These are phyloP conservation scores for Erinaceus europaeus DNA, from an alignment of 2,113 vertebrate species.

Conservation along the genomic window DNA sequence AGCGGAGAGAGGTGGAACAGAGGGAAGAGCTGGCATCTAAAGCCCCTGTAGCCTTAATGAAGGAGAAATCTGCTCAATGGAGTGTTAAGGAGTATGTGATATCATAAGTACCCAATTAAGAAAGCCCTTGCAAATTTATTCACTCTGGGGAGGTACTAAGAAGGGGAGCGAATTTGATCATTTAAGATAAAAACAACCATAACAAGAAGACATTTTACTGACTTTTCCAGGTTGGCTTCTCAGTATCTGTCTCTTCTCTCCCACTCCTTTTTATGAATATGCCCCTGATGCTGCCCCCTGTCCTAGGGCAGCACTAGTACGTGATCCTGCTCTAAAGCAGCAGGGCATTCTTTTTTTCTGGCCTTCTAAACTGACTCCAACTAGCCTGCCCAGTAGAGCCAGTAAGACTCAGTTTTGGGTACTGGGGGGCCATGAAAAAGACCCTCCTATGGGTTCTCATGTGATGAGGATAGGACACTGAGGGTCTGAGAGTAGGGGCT, in stretches of 20 bases:
- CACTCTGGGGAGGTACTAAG: slow-evolving; percentile 36
- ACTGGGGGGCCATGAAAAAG: neutral
- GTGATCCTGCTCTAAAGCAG: too few relatives aligned
- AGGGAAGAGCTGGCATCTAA: slow-evolving; percentile 7
- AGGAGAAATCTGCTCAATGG: slow-evolving; percentile 6
- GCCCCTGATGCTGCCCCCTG: neutral
- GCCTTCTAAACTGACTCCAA: neutral
- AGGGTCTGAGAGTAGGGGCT: slow-evolving; percentile 31
- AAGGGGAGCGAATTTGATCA: slow-evolving; percentile 22
- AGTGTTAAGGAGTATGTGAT: slow-evolving; percentile 28
- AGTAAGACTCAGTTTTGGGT: neutral
- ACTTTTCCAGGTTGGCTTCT: neutral
- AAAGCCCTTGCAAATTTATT: slow-evolving; percentile 44
- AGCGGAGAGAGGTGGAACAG: neutral
- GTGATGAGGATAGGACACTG: neutral
- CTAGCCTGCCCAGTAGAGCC: neutral
- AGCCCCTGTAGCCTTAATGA: slow-evolving; percentile 6
- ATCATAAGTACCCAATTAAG: slow-evolving; percentile 34
- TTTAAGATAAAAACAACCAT: slow-evolving; percentile 41
- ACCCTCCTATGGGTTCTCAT: neutral
- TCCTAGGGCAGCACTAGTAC: too few relatives aligned
- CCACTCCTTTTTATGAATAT: neutral
- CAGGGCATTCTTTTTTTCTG: neutral
- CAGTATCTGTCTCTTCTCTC: neutral
- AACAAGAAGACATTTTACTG: neutral